Evolutionary conservation across 2,888 invertebrate genomes (phyloP).

Genomic region (Lapara coniferarum): DNA sequence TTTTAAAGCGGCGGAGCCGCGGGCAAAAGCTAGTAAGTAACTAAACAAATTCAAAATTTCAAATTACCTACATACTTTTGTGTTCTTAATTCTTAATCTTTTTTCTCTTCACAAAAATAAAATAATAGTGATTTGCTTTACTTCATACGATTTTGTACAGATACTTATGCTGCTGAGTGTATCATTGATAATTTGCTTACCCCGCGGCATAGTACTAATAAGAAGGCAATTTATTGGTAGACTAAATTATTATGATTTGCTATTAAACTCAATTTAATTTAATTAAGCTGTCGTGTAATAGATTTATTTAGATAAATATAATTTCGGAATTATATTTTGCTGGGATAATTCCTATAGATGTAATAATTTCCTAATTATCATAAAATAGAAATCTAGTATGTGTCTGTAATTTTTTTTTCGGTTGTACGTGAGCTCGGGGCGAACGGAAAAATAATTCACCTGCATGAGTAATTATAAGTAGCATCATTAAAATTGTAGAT

Average conservation of each 20-base stretch:
- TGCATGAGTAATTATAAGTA: neutral
- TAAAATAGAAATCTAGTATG: neutral
- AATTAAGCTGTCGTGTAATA: conserved; percentile 14
- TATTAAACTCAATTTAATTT: conserved; percentile 1
- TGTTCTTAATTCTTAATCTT: too few species aligned
- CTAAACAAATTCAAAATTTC: too few species aligned
- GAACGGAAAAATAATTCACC: neutral
- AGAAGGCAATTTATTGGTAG: conserved; percentile 7
- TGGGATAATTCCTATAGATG: neutral
- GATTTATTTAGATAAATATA: conserved; percentile 30
- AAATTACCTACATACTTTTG: too few species aligned
- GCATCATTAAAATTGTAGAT: neutral
- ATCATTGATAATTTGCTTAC: conserved; percentile 16
- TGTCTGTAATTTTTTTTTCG: neutral
- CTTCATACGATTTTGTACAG: too few species aligned
- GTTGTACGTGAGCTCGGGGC: neutral
- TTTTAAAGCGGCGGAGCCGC: too few species aligned
- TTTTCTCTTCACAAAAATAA: too few species aligned
- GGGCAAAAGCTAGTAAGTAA: too few species aligned
- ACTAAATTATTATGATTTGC: conserved; percentile 8
- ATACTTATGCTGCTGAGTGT: too few species aligned
- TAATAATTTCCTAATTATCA: neutral
- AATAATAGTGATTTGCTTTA: too few species aligned
- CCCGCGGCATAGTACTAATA: conserved; percentile 8
- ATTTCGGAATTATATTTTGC: neutral